Percentiles rank a stretch among this genome's conserved stretches.
Evolutionary conservation across 2,888 invertebrate genomes (phyloP).

Genomic region (Chloromyia formosa): DNA sequence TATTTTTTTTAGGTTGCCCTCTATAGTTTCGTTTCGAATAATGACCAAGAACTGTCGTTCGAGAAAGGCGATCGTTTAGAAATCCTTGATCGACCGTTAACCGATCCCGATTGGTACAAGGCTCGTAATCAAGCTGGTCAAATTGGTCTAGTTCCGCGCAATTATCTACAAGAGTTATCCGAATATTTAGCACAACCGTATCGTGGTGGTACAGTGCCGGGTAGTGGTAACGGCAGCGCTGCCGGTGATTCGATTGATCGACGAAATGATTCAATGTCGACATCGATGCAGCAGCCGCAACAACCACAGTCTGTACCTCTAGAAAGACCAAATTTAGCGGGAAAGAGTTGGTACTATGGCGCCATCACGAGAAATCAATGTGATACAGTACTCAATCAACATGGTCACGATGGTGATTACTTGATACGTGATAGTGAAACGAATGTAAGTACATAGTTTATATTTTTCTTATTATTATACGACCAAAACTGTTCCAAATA

Average conservation of each 20-base stretch:
- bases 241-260: conserved; percentile 67
- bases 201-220: conserved; percentile 67
- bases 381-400: conserved; percentile 93
- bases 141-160: conserved; percentile 93
- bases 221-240: conserved; percentile 59
- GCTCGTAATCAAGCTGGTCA: conserved; percentile 93
- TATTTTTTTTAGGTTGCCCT: conserved; percentile 74
- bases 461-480: no score
- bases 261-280: conserved; percentile 62
- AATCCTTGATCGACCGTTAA: conserved; percentile 93
- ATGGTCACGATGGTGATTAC: conserved; percentile 98
- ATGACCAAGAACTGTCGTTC: conserved; percentile 95
- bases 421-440: conserved; percentile 99
- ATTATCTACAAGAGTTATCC: conserved; percentile 91
- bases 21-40: conserved; percentile 92
- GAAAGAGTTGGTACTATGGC: conserved; percentile 98
- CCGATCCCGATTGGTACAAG: conserved; percentile 98
- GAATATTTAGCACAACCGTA: conserved; percentile 89
- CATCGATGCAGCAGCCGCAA: conserved; percentile 55
- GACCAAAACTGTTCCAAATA: conserved; percentile 2
- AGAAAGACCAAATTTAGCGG: conserved; percentile 76
- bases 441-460: conserved; percentile 85
- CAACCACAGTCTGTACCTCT: conserved; percentile 58
- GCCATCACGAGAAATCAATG: conserved; percentile 95
- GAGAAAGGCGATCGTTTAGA: conserved; percentile 96